phyloP scores from a whole-genome alignment of 2,888 invertebrate genomes.

The Smittia aterrima region DNA sequence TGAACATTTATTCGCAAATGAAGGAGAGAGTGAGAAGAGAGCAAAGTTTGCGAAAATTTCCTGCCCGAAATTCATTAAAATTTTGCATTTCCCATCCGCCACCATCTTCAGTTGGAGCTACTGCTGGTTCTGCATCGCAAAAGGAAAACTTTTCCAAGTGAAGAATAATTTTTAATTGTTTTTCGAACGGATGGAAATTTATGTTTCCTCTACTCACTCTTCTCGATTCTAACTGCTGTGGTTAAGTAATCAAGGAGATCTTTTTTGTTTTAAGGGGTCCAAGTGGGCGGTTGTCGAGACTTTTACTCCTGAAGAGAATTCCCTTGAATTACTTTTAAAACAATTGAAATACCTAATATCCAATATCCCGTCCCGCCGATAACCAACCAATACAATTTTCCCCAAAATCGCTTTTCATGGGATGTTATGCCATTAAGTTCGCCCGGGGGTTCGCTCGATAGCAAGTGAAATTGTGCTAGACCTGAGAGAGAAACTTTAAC shows the following conservation, averaged over 20 bases:
- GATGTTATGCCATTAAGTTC: not conserved
- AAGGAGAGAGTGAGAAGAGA: not conserved
- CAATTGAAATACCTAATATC: slow-evolving; percentile 20
- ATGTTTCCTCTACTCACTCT: slow-evolving; percentile 3
- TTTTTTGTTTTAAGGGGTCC: not conserved
- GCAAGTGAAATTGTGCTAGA: slow-evolving; percentile 4
- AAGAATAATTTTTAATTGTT: slow-evolving; percentile 36
- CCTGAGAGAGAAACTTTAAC: not conserved
- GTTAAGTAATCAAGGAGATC: slow-evolving; percentile 8
- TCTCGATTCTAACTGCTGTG: not conserved
- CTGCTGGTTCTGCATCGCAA: no score
- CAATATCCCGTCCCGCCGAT: slow-evolving; percentile 13
- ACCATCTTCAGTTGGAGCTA: not conserved
- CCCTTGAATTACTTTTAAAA: slow-evolving; percentile 7
- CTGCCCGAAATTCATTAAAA: slow-evolving; percentile 39
- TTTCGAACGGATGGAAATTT: slow-evolving; percentile 26
- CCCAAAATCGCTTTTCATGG: not conserved
- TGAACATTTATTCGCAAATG: slow-evolving; percentile 30
- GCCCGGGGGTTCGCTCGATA: not conserved
- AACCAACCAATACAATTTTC: slow-evolving; percentile 3
- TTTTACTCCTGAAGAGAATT: not conserved
- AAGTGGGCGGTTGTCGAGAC: not conserved
- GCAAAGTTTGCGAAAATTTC: slow-evolving; percentile 4
- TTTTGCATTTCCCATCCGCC: slow-evolving; percentile 25
- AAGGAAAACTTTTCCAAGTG: not conserved